Conservation (phyloP, 2,888 invertebrate genomes). For the Hypsopygia costalis region DNA sequence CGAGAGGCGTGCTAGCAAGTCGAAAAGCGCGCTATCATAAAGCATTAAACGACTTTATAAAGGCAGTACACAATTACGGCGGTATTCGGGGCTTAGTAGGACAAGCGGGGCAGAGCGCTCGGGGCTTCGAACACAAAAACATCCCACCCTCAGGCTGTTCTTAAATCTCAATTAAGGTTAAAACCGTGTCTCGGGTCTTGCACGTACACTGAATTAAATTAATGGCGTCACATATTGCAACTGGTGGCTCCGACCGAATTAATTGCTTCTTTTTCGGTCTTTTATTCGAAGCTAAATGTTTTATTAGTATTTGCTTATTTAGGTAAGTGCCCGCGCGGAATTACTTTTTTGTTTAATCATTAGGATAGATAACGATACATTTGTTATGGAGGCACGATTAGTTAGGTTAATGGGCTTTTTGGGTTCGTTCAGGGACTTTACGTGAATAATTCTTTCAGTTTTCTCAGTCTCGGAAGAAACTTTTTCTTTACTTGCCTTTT, state of each 20-base stretch:
- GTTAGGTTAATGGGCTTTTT: conserved; percentile 5
- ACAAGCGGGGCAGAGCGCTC: conserved; percentile 21
- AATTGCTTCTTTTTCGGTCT: conserved; percentile 69
- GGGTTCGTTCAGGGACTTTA: too few relatives aligned
- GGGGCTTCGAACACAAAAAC: conserved; percentile 53
- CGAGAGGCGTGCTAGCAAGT: neutral
- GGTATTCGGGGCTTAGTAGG: conserved; percentile 26
- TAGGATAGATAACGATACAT: conserved; percentile 17
- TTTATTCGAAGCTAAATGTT: conserved; percentile 66
- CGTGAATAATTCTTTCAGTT: too few relatives aligned
- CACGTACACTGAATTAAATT: conserved; percentile 79
- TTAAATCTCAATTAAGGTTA: conserved; percentile 80
- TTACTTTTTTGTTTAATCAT: conserved; percentile 37
- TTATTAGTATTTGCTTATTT: conserved; percentile 64
- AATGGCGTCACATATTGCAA: conserved; percentile 78
- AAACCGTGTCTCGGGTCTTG: conserved; percentile 71
- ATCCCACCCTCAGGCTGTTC: conserved; percentile 56
- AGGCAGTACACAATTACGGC: conserved; percentile 15
- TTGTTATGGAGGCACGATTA: conserved; percentile 16
- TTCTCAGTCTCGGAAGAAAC: too few relatives aligned
- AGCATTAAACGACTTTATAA: conserved; percentile 16
- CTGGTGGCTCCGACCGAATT: conserved; percentile 55
- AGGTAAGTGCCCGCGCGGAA: conserved; percentile 32
- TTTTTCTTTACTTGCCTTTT: too few relatives aligned
- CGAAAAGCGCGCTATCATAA: conserved; percentile 10